Percentiles rank a stretch among this genome's conserved stretches.
Evolutionary conservation across 2,113 vertebrate genomes (phyloP).

Genomic region (Nanorana parkeri): DNA sequence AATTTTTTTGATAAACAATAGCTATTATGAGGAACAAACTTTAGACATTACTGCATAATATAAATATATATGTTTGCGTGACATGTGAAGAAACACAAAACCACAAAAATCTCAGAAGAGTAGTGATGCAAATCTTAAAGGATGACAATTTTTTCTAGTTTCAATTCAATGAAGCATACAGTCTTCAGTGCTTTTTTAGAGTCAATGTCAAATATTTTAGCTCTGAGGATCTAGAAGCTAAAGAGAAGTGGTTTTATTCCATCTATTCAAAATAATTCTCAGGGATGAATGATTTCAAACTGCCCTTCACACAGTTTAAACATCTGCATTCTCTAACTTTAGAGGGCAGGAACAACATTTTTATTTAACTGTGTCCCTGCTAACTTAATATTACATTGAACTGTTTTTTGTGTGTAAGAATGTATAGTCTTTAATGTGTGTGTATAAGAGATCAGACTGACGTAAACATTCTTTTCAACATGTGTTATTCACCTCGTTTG

Average conservation of each 20-base stretch:
- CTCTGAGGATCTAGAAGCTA: background rate
- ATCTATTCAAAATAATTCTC: conserved; percentile 28
- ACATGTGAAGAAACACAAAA: background rate
- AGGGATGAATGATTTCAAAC: conserved; percentile 33
- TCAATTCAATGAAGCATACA: background rate
- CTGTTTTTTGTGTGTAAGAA: too few relatives aligned
- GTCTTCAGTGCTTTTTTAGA: conserved; percentile 22
- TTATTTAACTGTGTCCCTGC: too few relatives aligned
- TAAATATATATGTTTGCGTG: background rate
- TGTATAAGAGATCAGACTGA: too few relatives aligned
- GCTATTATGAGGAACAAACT: too few relatives aligned
- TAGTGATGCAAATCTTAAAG: conserved; percentile 9
- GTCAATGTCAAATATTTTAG: background rate
- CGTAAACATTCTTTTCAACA: too few relatives aligned
- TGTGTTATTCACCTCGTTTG: too few relatives aligned
- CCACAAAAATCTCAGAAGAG: background rate
- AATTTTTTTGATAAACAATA: too few relatives aligned
- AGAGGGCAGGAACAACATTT: background rate
- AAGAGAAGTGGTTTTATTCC: background rate
- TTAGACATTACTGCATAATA: background rate
- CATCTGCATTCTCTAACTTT: conserved; percentile 13
- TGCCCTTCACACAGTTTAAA: conserved; percentile 37
- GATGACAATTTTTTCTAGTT: background rate
- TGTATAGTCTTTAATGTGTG: too few relatives aligned
- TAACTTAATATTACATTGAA: too few relatives aligned